A percentile compares a stretch with the other conserved stretches of the same genome.
These are phyloP conservation scores for Litoditis marina DNA, from an alignment of 2,888 invertebrate genomes.

Conservation along the genomic window DNA sequence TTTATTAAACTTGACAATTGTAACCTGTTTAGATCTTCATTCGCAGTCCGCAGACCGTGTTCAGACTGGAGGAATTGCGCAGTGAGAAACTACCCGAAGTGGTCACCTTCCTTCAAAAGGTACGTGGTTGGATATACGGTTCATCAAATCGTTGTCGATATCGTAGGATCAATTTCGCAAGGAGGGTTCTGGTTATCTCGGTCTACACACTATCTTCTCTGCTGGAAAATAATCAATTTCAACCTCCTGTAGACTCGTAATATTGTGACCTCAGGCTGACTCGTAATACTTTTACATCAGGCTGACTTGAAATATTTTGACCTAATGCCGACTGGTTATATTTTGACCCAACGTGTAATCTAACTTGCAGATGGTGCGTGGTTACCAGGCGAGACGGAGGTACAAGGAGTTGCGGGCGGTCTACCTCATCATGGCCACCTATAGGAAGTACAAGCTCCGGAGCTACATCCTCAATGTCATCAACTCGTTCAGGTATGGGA, in stretches of 20 bases:
- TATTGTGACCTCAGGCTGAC: no score
- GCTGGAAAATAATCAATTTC: no score
- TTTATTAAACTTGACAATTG: neutral
- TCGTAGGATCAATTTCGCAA: no score
- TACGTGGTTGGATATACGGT: no score
- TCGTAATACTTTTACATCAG: no score
- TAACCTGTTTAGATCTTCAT: constrained; percentile 70
- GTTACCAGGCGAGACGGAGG: constrained; percentile 74
- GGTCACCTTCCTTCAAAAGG: constrained; percentile 87
- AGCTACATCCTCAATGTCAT: constrained; percentile 73
- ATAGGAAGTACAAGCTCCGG: constrained; percentile 76
- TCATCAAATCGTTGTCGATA: no score
- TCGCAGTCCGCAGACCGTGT: constrained; percentile 84
- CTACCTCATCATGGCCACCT: constrained; percentile 76
- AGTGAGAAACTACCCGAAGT: constrained; percentile 85
- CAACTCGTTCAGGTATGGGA: constrained; percentile 68
- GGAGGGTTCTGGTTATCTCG: no score
- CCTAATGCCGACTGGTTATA: no score
- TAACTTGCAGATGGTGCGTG: constrained; percentile 73
- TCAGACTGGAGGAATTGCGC: constrained; percentile 81
- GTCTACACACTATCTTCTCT: no score
- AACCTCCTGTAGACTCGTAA: no score
- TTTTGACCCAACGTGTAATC: no score
- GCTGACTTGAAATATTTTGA: no score
- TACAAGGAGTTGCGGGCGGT: constrained; percentile 85